phyloP scores from a whole-genome alignment of 1,140 invertebrate species.

The Leucophenga varia region DNA sequence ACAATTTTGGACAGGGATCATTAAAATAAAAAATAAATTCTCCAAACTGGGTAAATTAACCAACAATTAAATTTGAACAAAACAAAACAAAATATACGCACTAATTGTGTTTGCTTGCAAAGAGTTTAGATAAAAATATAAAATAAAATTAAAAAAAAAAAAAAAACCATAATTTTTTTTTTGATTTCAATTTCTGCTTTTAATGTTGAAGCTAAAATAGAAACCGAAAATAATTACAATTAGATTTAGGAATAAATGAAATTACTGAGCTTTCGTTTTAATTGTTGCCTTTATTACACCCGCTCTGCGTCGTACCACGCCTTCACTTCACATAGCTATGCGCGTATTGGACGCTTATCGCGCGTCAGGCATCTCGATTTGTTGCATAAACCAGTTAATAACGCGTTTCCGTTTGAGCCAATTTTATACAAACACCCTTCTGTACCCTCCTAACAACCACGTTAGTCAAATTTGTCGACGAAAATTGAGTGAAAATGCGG shows the following conservation, averaged over 20 bases:
- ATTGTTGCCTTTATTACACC: constrained; percentile 42
- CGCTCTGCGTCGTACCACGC: constrained; percentile 8
- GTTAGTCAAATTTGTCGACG: constrained; percentile 21
- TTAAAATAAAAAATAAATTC: constrained; percentile 39
- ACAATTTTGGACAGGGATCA: constrained; percentile 30
- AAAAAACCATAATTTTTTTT: constrained; percentile 22
- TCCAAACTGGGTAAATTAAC: too few relatives aligned
- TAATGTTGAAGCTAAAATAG: not conserved
- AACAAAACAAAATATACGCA: too few relatives aligned
- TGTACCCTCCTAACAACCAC: not conserved
- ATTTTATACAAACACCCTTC: constrained; percentile 21
- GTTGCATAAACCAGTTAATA: constrained; percentile 56
- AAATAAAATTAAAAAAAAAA: constrained; percentile 29
- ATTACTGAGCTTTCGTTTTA: constrained; percentile 52
- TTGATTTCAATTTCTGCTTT: constrained; percentile 10
- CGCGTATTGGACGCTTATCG: constrained; percentile 33
- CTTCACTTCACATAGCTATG: constrained; percentile 5
- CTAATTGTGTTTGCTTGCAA: too few relatives aligned
- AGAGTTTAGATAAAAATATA: too few relatives aligned
- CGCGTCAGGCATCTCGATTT: constrained; percentile 40
- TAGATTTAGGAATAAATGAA: constrained; percentile 51
- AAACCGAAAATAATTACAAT: constrained; percentile 21
- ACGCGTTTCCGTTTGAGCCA: constrained; percentile 50
- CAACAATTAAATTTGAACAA: too few relatives aligned
- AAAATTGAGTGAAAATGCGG: constrained; percentile 51